phyloP scores from a whole-genome alignment of 2,797 vertebrate genomes.

The Phataginus tetradactyla region DNA sequence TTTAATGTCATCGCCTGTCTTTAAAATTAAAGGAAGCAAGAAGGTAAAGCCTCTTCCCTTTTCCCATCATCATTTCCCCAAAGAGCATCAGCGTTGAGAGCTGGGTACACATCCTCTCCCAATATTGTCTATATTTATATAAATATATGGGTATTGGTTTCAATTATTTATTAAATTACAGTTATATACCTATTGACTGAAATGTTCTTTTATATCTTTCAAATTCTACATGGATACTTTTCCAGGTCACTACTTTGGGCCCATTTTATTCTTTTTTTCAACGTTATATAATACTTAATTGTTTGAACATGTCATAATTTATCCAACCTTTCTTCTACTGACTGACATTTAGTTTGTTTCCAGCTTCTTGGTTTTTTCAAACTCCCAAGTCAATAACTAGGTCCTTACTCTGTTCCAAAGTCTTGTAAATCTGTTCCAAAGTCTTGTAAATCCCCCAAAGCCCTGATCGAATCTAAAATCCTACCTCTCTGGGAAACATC shows the following conservation, averaged over 20 bases:
- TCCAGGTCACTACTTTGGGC: background rate
- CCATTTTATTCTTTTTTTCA: background rate
- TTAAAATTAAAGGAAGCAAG: background rate
- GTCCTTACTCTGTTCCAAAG: too few species aligned
- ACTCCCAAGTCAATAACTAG: too few species aligned
- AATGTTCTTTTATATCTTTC: background rate
- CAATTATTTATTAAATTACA: background rate
- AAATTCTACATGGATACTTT: background rate
- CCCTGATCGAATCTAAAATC: too few species aligned
- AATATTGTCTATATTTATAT: background rate
- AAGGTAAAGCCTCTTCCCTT: background rate
- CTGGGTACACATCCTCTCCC: background rate
- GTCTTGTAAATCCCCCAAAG: too few species aligned
- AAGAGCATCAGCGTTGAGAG: background rate
- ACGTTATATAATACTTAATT: background rate
- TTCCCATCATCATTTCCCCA: background rate
- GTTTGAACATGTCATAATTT: background rate
- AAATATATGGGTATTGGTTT: background rate
- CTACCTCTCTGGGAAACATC: too few species aligned
- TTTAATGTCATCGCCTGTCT: background rate
- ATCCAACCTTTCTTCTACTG: background rate
- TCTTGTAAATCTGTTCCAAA: too few species aligned
- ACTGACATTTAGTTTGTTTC: background rate
- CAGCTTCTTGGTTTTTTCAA: too few species aligned
- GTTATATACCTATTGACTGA: background rate